phyloP scores from a whole-genome alignment of 2,888 invertebrate genomes.

The Metacarcinus magister region DNA sequence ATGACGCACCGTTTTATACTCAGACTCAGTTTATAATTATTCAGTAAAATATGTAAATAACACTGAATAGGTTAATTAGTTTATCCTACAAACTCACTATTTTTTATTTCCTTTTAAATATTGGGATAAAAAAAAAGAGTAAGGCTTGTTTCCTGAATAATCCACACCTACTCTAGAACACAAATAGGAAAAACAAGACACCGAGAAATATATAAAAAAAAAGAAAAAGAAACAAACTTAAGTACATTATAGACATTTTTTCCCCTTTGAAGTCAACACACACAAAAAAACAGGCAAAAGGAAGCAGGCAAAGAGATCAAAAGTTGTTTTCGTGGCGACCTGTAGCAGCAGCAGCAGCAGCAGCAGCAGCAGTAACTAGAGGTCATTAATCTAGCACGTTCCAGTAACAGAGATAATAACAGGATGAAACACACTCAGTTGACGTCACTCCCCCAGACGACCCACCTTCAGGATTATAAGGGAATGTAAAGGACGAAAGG shows the following conservation, averaged over 20 bases:
- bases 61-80: neutral
- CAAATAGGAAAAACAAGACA: neutral
- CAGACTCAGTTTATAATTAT: neutral
- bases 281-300: neutral
- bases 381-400: neutral
- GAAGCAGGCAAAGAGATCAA: neutral
- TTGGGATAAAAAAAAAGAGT: neutral
- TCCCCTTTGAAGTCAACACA: neutral
- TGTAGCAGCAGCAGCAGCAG: neutral
- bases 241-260: neutral
- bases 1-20: neutral
- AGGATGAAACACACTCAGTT: neutral
- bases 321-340: conserved; percentile 5
- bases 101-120: neutral
- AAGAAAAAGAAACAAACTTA: neutral
- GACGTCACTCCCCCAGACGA: neutral
- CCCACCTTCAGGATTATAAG: neutral
- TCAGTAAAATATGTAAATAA: neutral
- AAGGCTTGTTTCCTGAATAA: conserved; percentile 1
- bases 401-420: conserved; percentile 33
- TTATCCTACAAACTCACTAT: neutral
- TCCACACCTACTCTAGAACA: neutral
- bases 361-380: neutral
- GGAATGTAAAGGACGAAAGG: neutral
- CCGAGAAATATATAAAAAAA: neutral